phyloP scores from a whole-genome alignment of 2,888 invertebrate species.

The Thera obeliscata region DNA sequence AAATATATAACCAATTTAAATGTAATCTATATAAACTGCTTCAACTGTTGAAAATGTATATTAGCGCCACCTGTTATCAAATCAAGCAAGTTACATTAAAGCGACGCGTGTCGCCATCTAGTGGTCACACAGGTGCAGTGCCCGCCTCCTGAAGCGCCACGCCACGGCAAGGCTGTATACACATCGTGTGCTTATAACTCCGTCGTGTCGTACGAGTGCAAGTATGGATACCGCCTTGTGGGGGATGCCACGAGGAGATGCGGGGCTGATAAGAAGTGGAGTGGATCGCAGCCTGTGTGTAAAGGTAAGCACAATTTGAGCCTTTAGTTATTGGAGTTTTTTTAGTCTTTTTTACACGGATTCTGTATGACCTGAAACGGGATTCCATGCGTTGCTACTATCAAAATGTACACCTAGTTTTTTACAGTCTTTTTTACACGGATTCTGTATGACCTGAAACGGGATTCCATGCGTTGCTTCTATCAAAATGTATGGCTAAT shows the following conservation, averaged over 20 bases:
- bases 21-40: constrained; percentile 3
- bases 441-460: too few relatives aligned
- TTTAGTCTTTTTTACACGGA: too few relatives aligned
- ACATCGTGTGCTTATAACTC: constrained; percentile 97
- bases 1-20: neutral
- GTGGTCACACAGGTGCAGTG: constrained; percentile 97
- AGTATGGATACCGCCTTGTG: constrained; percentile 95
- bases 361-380: too few relatives aligned
- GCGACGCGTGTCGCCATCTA: constrained; percentile 81
- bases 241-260: constrained; percentile 96
- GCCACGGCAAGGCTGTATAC: constrained; percentile 96
- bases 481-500: too few relatives aligned
- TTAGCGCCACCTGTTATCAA: constrained; percentile 58
- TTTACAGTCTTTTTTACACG: too few relatives aligned
- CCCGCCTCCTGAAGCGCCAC: constrained; percentile 94
- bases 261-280: constrained; percentile 97
- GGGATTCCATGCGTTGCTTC: too few relatives aligned
- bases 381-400: too few relatives aligned
- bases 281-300: constrained; percentile 95
- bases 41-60: constrained; percentile 26
- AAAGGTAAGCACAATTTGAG: constrained; percentile 87
- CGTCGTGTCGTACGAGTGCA: constrained; percentile 97
- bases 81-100: constrained; percentile 63
- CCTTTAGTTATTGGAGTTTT: too few relatives aligned
- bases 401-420: too few relatives aligned